Evolutionary conservation across 1,140 invertebrate species (phyloP).

Genomic region (Formica selysi): DNA sequence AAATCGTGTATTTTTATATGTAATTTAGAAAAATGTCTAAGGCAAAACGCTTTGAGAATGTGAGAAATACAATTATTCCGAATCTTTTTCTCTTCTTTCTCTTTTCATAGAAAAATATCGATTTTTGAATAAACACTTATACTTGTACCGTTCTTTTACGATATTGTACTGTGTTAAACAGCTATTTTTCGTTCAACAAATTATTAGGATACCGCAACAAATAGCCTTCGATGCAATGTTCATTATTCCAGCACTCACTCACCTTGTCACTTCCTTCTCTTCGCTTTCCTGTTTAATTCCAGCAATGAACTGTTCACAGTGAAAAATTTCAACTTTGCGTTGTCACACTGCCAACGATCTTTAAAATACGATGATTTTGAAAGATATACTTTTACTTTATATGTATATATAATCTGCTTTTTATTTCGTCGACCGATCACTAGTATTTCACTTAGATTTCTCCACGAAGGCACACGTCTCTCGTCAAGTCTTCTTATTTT

Average conservation of each 20-base stretch:
- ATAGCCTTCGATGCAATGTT: not conserved
- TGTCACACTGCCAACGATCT: not conserved
- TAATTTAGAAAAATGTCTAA: not conserved
- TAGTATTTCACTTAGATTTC: not conserved
- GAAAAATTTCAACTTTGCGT: not conserved
- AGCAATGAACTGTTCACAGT: not conserved
- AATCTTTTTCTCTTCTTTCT: not conserved
- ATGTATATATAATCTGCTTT: slow-evolving; percentile 15
- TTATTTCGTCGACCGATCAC: not conserved
- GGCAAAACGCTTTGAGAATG: not conserved
- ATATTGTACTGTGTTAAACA: not conserved
- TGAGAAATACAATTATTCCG: not conserved
- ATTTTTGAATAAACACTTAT: not conserved
- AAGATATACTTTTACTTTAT: slow-evolving; percentile 36
- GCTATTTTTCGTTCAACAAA: not conserved
- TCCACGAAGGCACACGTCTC: not conserved
- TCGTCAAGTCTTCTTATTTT: not conserved
- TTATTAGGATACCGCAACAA: not conserved
- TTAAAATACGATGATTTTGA: slow-evolving; percentile 12
- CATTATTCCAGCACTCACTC: not conserved
- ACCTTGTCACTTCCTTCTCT: slow-evolving; percentile 19
- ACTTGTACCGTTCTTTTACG: not conserved
- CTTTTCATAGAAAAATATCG: not conserved
- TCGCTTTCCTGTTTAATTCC: not conserved
- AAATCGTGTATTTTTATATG: not conserved